phyloP scores from a whole-genome alignment of 2,797 vertebrate species.

The Falco berigora region DNA sequence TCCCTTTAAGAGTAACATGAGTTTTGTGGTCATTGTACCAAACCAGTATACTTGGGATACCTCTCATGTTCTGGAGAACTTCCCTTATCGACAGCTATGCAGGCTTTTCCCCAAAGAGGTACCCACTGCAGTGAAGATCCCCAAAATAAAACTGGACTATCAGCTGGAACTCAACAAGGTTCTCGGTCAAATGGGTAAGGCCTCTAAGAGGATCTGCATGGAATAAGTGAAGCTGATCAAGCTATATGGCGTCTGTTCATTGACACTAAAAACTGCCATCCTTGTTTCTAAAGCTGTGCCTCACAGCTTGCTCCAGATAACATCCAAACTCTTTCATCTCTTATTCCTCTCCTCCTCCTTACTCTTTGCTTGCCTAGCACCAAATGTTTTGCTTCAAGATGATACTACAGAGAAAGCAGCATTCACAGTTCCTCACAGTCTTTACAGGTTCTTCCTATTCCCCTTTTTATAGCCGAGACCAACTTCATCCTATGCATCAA shows the following conservation, averaged over 20 bases:
- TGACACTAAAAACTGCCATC: not conserved
- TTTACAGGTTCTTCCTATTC: not conserved
- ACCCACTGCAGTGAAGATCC: conserved; percentile 84
- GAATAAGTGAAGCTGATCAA: not conserved
- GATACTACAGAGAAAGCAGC: not conserved
- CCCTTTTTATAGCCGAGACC: not conserved
- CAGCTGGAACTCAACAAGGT: conserved; percentile 80
- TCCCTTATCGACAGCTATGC: conserved; percentile 79
- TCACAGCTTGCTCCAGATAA: conserved; percentile 57
- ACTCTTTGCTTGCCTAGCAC: conserved; percentile 41
- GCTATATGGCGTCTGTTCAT: not conserved
- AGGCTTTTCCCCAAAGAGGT: conserved; percentile 76
- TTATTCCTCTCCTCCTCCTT: conserved; percentile 30
- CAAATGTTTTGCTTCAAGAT: conserved; percentile 47
- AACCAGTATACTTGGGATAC: conserved; percentile 72
- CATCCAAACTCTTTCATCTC: not conserved
- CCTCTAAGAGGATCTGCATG: not conserved
- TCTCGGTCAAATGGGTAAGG: conserved; percentile 86
- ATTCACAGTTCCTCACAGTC: not conserved
- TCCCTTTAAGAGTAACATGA: conserved; percentile 85
- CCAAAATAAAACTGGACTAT: conserved; percentile 87
- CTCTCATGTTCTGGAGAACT: conserved; percentile 75
- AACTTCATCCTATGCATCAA: not conserved
- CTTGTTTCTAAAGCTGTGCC: conserved; percentile 52
- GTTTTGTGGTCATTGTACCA: conserved; percentile 87